These are phyloP conservation scores for Stercorarius parasiticus DNA, from an alignment of 2,113 vertebrate species.

Conservation along the genomic window DNA sequence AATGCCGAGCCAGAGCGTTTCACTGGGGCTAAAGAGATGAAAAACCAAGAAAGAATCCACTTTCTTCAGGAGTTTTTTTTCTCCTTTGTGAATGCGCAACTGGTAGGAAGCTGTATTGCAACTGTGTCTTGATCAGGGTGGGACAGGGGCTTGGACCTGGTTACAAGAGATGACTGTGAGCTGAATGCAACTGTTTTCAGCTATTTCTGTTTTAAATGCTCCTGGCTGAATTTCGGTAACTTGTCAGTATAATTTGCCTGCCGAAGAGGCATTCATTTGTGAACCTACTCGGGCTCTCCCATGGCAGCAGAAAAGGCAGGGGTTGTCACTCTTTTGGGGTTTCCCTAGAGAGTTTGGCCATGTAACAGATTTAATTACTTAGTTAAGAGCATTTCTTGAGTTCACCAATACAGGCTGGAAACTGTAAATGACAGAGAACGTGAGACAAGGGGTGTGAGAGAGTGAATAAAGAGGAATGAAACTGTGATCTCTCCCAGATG, in stretches of 20 bases:
- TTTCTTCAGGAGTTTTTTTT: not conserved
- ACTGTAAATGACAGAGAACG: not conserved
- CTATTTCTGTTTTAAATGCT: not conserved
- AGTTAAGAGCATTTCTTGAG: not conserved
- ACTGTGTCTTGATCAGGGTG: not conserved
- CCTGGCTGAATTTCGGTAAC: not conserved
- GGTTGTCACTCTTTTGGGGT: not conserved
- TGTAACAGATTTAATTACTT: conserved; percentile 33
- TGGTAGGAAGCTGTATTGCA: not conserved
- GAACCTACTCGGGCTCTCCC: not conserved
- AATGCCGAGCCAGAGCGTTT: not conserved
- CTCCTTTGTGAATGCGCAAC: fast-evolving
- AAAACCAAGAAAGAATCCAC: not conserved
- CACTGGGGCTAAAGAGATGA: not conserved
- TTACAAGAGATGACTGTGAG: not conserved
- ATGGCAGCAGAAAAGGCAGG: not conserved
- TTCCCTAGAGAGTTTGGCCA: not conserved
- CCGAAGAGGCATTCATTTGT: not conserved
- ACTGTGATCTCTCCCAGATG: conserved; percentile 54
- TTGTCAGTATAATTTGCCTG: not conserved
- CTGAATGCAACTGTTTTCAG: not conserved
- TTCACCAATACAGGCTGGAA: not conserved
- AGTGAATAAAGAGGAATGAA: conserved; percentile 39
- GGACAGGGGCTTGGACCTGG: not conserved
- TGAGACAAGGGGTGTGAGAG: not conserved